Base-by-base conservation (phyloP, 2,797 vertebrate genomes). In the Manis pentadactyla region DNA sequence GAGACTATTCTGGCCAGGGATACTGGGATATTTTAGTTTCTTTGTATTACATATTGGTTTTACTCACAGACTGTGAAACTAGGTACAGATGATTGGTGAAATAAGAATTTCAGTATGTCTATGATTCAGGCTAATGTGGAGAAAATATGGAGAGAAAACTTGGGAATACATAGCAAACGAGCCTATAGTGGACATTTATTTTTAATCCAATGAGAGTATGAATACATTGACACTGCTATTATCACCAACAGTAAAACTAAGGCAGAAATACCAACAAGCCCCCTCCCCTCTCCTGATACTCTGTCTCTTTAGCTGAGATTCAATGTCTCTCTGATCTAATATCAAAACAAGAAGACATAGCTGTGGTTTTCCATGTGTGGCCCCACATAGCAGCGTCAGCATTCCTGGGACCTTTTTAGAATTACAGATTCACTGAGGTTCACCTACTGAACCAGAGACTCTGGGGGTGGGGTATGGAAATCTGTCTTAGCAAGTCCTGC, bases 31-130 rank as follows among this genome's bases (percentile, higher is more conserved):
- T 96, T 96, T 94, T 96, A 87, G 87, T 94, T 95, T 95, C 93
- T 97, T 97, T 55, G 69, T 97, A 95, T 96, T 94, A 77, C 86
- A 63, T 95, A 96, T 93, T 92, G 89, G 96, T 96, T 97, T 96
- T 95, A 42, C 61, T 89, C 71, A 95, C 37, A 91, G 93, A 84
- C 94, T 95, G 69, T 92, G 77, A 97, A 94, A 97, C 74, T 93
- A 94, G 79, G 81, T 97, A 73, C 88, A 97, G 86, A 96, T 87
- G 71, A 82, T 79, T 97, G 82, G 64, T 88, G 97, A 78, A 96
- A 66, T 95, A 92, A 90, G 64, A 90, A 92, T 74, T 90, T 49
- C 53, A 88, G 21, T 73, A 46, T 78, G 31, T 96, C 86, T 96
- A 59, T 87, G 53, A 77, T 90, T 55, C 69, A 90, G 59, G 69